phyloP scores from a whole-genome alignment of 2,113 vertebrate genomes.

The Elachura formosa region DNA sequence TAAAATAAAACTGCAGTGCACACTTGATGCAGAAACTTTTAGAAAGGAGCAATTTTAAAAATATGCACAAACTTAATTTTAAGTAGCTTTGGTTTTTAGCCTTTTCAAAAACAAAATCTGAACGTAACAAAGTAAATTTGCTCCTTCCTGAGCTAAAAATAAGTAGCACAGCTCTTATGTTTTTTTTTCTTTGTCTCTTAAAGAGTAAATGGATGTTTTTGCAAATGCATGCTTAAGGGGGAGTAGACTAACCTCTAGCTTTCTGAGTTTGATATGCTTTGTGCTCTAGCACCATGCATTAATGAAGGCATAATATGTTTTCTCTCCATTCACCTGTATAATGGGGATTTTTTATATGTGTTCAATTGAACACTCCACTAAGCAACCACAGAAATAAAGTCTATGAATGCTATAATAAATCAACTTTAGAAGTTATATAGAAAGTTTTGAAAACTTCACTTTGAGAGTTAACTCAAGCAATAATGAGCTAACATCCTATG shows the following conservation, averaged over 20 bases:
- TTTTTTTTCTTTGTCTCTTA: neutral
- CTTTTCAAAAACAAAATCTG: neutral
- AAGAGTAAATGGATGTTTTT: neutral
- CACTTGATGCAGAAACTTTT: neutral
- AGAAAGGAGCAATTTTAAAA: constrained; percentile 1
- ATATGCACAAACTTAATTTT: constrained; percentile 2
- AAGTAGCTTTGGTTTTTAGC: neutral
- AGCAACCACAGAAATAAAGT: neutral
- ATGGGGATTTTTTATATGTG: neutral
- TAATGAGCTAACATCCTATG: neutral
- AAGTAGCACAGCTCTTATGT: neutral
- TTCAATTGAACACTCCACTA: neutral
- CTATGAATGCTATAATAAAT: neutral
- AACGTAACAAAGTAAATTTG: neutral
- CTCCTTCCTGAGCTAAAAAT: neutral
- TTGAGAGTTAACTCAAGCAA: neutral
- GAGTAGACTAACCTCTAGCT: neutral
- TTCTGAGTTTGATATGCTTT: neutral
- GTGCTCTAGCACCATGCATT: neutral
- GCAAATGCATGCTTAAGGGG: neutral
- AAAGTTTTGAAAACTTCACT: neutral
- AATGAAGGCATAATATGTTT: neutral
- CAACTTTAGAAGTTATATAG: neutral
- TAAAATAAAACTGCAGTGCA: neutral
- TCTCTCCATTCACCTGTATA: neutral